These are phyloP conservation scores for Actinostola sp. DNA, from an alignment of 92 coral and sea anemone species.

Conservation along the genomic window DNA sequence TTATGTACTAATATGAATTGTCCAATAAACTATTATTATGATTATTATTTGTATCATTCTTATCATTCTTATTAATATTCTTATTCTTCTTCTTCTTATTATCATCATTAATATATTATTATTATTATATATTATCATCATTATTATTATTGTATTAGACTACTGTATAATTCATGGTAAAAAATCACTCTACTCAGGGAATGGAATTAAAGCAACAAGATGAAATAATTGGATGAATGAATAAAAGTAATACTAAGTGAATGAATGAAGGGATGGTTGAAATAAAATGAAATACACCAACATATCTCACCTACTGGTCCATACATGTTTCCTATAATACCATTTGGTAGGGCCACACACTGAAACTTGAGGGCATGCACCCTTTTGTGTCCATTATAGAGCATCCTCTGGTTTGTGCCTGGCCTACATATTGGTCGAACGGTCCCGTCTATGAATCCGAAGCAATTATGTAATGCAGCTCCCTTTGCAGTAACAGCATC, in stretches of 20 bases:
- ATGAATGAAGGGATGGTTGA: too few relatives aligned
- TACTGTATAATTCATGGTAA: too few relatives aligned
- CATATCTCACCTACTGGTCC: constrained; percentile 32
- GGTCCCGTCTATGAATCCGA: constrained; percentile 18
- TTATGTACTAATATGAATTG: too few relatives aligned
- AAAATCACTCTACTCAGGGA: too few relatives aligned
- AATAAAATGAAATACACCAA: background rate
- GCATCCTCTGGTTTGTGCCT: constrained; percentile 6
- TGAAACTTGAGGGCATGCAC: constrained; percentile 38
- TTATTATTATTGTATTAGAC: too few relatives aligned
- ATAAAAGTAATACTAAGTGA: background rate
- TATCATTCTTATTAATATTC: background rate
- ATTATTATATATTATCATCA: too few relatives aligned
- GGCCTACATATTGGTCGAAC: constrained; percentile 17
- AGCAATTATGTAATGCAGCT: constrained; percentile 8
- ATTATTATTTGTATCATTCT: too few relatives aligned
- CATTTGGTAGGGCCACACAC: constrained; percentile 45
- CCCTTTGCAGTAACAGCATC: constrained; percentile 15
- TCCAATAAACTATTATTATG: too few relatives aligned
- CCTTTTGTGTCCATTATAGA: constrained; percentile 35
- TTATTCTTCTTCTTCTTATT: too few relatives aligned
- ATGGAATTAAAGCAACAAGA: too few relatives aligned
- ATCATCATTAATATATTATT: too few relatives aligned
- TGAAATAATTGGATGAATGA: too few relatives aligned
- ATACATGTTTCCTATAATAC: constrained; percentile 16